These are phyloP conservation scores for Chelonoidis abingdonii DNA, from an alignment of 2,113 vertebrate species.

Conservation along the genomic window DNA sequence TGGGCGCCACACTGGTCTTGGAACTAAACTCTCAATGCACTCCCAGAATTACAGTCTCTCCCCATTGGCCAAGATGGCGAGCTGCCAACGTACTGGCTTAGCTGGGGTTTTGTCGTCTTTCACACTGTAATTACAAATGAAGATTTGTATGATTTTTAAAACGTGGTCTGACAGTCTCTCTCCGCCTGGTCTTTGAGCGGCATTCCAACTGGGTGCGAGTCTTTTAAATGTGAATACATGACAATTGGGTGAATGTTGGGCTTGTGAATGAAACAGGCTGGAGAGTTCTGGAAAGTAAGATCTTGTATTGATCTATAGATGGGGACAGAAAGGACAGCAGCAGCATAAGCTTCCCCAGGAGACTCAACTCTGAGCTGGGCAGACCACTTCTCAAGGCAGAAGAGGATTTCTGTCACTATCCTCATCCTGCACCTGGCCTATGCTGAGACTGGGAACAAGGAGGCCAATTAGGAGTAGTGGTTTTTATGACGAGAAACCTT, in stretches of 20 bases:
- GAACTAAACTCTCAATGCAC: neutral
- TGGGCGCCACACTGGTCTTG: constrained; percentile 1
- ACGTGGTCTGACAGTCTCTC: neutral
- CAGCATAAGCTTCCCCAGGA: accelerated
- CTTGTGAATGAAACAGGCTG: neutral
- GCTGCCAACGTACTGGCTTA: constrained; percentile 36
- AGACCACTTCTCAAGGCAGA: neutral
- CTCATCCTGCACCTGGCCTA: neutral
- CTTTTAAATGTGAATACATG: constrained; percentile 21
- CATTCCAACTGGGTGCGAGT: constrained; percentile 43
- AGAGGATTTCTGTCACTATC: neutral
- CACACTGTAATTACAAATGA: constrained; percentile 61
- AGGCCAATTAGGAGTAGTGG: neutral
- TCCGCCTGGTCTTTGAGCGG: constrained; percentile 61
- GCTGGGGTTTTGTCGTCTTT: constrained; percentile 20
- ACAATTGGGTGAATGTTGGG: neutral
- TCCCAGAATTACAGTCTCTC: constrained; percentile 27
- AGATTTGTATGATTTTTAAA: neutral
- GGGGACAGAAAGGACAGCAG: neutral
- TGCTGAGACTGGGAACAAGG: neutral
- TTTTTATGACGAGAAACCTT: neutral
- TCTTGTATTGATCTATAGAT: neutral
- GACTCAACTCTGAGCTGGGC: neutral
- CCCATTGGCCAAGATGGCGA: constrained; percentile 12
- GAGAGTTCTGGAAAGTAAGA: neutral